Evolutionary conservation across 2,113 vertebrate species (phyloP).

Genomic region (Xiphophorus maculatus): DNA sequence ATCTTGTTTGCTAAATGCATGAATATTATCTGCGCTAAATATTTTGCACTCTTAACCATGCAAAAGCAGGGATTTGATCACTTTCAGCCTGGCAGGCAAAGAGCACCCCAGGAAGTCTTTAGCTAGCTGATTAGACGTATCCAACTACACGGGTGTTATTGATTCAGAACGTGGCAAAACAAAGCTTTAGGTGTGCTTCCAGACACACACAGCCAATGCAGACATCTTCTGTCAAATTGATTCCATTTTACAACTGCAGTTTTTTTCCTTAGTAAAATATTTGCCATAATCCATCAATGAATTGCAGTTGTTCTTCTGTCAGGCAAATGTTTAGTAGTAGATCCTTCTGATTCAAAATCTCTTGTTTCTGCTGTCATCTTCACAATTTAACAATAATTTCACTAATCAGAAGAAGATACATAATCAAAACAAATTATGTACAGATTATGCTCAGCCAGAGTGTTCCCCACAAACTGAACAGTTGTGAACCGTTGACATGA

Average conservation of each 20-base stretch:
- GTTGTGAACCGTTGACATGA: neutral
- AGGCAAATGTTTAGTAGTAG: neutral
- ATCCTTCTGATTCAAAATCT: neutral
- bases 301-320: neutral
- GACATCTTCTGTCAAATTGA: neutral
- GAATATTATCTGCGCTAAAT: neutral
- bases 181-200: neutral
- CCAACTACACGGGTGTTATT: neutral
- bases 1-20: neutral
- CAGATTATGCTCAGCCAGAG: neutral
- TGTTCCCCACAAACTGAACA: neutral
- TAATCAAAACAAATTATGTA: neutral
- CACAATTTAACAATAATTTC: neutral
- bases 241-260: neutral
- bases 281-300: neutral
- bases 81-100: neutral
- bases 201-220: neutral
- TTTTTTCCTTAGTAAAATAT: neutral
- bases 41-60: neutral
- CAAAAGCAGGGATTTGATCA: neutral
- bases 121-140: neutral
- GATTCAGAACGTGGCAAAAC: neutral
- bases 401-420: neutral
- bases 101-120: neutral
- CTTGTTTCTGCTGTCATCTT: neutral